Base-by-base conservation (phyloP, 2,113 vertebrate species). In the Alethe diademata region DNA sequence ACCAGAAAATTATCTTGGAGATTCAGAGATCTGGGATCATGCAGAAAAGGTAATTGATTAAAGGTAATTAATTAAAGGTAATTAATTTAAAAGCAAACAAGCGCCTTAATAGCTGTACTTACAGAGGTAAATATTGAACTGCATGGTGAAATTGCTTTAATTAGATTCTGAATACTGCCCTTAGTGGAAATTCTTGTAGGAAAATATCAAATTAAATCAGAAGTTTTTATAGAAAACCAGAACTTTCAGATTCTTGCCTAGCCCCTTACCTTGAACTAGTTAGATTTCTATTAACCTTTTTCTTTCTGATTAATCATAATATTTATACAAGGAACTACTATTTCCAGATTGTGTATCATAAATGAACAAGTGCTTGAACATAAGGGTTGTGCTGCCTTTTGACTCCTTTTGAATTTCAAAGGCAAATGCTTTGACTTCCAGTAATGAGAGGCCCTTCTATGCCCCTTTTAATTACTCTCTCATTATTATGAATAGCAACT, bases 1-100 rank as follows among this genome's bases (percentile, higher is more conserved):
- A 60, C 99, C 99, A 11, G 98, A 99, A 60, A 98, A 98, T 89
- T 99, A 98, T 65, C 97, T 99, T 33, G 99, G 99, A 50, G 98
- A 99, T 65, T 80, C 98, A 16, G 96, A 98, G 29, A 92, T 99
- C 43, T 99, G 99, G 99, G 97, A 99, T 79, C 98, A 97, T 78
- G 99, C 99, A 19, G 99, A 99, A 95, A 98, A 99, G 99, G 99
- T 99, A 95, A 91, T 19, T 36, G 1, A 35, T 35, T 35, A 95
- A 98, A 99, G 99, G 99, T 99, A 95, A 91, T 19, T 36, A 1
- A 33, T 22, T 54, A 60, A 42, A 73, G 99, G 99, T 99, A 95
- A 91, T 19, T 38, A 1, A 33, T 22, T 58, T 67, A 45, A 73
- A 86, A 75, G 2, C 29, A 14, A 48, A 36, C 7, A 8, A 89